Evolutionary conservation across 2,113 vertebrate genomes (phyloP).

Genomic region (Larimichthys polyactis): DNA sequence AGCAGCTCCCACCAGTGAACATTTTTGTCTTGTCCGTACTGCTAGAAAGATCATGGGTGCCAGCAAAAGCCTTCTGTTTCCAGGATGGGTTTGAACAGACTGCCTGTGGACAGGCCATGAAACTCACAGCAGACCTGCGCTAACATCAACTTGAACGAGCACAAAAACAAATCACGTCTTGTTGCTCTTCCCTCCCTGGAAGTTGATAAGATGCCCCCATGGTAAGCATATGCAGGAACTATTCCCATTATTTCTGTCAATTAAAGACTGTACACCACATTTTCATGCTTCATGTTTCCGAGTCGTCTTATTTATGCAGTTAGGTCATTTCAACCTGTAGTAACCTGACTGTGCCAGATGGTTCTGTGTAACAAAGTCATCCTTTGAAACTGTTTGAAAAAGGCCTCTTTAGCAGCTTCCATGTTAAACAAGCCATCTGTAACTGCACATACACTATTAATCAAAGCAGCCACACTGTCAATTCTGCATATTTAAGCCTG

Average conservation of each 20-base stretch:
- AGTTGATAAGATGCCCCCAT: neutral
- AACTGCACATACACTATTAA: too few relatives aligned
- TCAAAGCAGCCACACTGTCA: too few relatives aligned
- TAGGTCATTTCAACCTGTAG: neutral
- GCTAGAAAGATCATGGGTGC: conserved; percentile 12
- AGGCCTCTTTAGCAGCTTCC: too few relatives aligned
- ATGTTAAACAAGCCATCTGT: too few relatives aligned
- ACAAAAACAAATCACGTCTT: conserved; percentile 1
- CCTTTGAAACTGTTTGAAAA: too few relatives aligned
- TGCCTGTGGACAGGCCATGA: conserved; percentile 2
- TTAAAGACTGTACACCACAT: neutral
- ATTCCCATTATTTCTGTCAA: neutral
- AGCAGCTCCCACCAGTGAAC: conserved; percentile 15
- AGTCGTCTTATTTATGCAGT: neutral
- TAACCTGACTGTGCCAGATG: too few relatives aligned
- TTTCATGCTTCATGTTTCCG: neutral
- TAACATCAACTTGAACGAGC: neutral
- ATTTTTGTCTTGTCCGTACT: conserved; percentile 14
- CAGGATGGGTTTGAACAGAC: conserved; percentile 32
- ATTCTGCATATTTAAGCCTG: too few relatives aligned
- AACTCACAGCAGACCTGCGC: conserved; percentile 29
- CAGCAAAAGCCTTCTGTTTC: conserved; percentile 12
- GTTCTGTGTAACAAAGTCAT: too few relatives aligned
- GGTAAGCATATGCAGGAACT: neutral
- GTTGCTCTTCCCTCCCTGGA: conserved; percentile 6